A percentile compares a stretch with the other conserved stretches of the same genome.
These are phyloP conservation scores for Psittacus erithacus DNA, from an alignment of 2,113 vertebrate species.

Conservation along the genomic window DNA sequence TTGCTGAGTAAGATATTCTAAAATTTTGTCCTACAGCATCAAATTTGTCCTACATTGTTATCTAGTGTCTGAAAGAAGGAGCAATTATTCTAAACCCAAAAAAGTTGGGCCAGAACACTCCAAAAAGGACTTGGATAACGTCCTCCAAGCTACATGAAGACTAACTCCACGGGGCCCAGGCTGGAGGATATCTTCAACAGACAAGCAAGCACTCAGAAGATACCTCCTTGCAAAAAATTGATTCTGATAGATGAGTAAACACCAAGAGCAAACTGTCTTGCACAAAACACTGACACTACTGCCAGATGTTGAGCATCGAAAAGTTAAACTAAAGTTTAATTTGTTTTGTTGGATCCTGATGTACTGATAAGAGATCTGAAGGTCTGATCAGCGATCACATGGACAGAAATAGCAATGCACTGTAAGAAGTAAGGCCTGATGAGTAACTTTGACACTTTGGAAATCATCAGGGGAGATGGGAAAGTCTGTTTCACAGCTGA, in stretches of 20 bases:
- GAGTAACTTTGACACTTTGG: not conserved
- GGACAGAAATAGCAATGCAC: not conserved
- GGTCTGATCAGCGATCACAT: not conserved
- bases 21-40: not conserved
- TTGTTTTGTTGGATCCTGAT: not conserved
- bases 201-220: not conserved
- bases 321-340: not conserved
- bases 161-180: not conserved
- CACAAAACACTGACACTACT: not conserved
- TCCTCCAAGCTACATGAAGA: not conserved
- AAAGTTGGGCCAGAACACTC: not conserved
- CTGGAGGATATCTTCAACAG: not conserved
- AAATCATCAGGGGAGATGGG: not conserved
- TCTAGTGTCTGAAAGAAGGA: not conserved
- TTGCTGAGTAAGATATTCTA: not conserved
- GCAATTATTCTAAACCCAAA: not conserved
- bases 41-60: not conserved
- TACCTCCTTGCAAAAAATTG: not conserved
- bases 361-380: not conserved
- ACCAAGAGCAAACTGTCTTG: not conserved
- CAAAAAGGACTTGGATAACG: not conserved
- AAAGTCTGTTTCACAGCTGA: not conserved
- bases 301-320: not conserved
- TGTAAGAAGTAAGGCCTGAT: not conserved
- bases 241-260: not conserved